phyloP scores from a whole-genome alignment of 2,888 invertebrate species.

The Heliconius cydno region DNA sequence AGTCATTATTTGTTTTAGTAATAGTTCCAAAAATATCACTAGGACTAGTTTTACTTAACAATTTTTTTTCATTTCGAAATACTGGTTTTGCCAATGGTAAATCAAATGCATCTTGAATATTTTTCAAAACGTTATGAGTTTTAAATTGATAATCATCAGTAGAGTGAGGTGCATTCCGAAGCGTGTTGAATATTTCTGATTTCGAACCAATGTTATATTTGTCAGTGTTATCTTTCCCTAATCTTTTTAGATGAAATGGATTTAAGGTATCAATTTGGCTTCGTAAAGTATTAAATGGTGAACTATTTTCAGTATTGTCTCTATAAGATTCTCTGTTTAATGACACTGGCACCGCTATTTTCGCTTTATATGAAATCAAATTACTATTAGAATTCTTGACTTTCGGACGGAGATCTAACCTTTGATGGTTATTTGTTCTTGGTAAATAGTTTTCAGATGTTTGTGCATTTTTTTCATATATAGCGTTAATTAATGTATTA shows the following conservation, averaged over 20 bases:
- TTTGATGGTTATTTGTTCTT: background rate
- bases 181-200: slow-evolving; percentile 41
- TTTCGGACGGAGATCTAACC: background rate
- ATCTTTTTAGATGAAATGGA: background rate
- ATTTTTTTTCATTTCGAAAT: slow-evolving; percentile 42
- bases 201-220: background rate
- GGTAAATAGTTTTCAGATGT: background rate
- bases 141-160: slow-evolving; percentile 54
- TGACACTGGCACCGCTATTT: slow-evolving; percentile 58
- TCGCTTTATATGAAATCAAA: slow-evolving; percentile 60
- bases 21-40: slow-evolving; percentile 60
- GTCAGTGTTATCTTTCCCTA: background rate
- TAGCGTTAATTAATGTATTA: slow-evolving; percentile 5
- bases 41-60: slow-evolving; percentile 49
- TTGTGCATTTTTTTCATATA: background rate
- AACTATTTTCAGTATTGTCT: background rate
- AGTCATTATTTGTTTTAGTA: slow-evolving; percentile 58
- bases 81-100: slow-evolving; percentile 53
- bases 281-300: slow-evolving; percentile 2
- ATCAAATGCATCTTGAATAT: slow-evolving; percentile 58
- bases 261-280: background rate
- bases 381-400: slow-evolving; percentile 2
- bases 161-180: slow-evolving; percentile 30
- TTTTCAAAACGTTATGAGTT: slow-evolving; percentile 59
- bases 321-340: slow-evolving; percentile 48